Base-by-base conservation (phyloP, 2,113 vertebrate genomes). In the Oriolus oriolus region DNA sequence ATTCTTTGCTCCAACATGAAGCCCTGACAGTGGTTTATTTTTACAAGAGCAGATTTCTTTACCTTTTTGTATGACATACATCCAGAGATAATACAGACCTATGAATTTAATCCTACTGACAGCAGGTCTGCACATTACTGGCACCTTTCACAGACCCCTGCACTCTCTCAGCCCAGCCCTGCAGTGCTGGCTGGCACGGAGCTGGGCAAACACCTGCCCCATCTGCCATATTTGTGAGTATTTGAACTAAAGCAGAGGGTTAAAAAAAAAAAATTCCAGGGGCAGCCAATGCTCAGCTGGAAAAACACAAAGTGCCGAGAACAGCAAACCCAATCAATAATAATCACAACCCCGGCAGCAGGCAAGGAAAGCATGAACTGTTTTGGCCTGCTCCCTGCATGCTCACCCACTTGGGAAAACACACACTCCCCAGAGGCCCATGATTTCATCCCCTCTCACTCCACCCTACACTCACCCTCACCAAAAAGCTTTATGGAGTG, bases 281-380 rank as follows among this genome's bases (percentile, higher is more conserved):
- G 82, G 87, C 85, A 96, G 90, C 87, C 90, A 85, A n/a, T 2
- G 50, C 85, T 90, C 91, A 87, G 84, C 95, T 95, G 95, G 95
- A 97, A 96, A 93, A 96, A 92, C 95, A 95, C 95, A 94, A 85
- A 93, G 93, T 94, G 95, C 95, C 70, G 79, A 96, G 94, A 95
- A 93, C 93, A 96, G 95, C 96, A 95, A 96, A 96, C 65, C 91
- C 82, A 95, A 96, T 96, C 96, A 93, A 94, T 96, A 96, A 87
- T 82, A 95, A 91, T 95, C 95, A 94, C 91, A 96, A 53, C 66
- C 89, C 84, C 71, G 11, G 93, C 89, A 95, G 87, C 6, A 6
- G 66, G 89, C 5, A 35, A 93, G 94, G 93, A 89, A 91, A 93
- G 89, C 59, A 33, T 85, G 89, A 96, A 93, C 82, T 15, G 23